Base-by-base conservation (phyloP, 2,888 invertebrate genomes). In the Macaria liturata region DNA sequence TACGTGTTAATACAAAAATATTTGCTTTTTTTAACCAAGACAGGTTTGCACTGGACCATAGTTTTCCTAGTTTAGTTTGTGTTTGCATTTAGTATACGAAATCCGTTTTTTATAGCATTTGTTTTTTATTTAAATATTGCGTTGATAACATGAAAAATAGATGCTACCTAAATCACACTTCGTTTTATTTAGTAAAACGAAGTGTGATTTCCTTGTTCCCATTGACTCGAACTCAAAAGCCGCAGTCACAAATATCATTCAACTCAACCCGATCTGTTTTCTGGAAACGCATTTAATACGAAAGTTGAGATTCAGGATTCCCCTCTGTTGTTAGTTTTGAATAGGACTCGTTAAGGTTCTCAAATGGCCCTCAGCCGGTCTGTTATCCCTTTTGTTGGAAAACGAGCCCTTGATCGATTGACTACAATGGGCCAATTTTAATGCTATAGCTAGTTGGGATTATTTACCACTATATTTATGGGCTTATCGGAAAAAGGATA, bases 361-460 rank as follows among this genome's bases (percentile, higher is more conserved):
- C 76, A 81, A 87, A 86, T 80, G 83, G 84, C 81, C 80, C 73
- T 78, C 78, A 67, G 71, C 70, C 64, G 75, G 76, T 78, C 75
- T 72, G 74, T 72, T 76, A 81, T 78, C 76, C 79, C 86, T 80
- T 84, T 89, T 88, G 88, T 89, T 84, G 78, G 78, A 71, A 82
- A 85, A 85, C 84, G 84, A 85, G 80, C 79, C 77, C 79, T 81
- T 83, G 87, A 88, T 88, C 86, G 87, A 85, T 83, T 73, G 66
- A 76, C 75, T 78, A 88, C 87, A 88, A 88, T 88, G 69, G 81
- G 65, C 82, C 83, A 84, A 87, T 87, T 86, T 83, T 83, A 83
- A 84, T 84, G 78, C 78, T 83, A 83, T 84, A 83, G 78, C 78
- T 76, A 78, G 81, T 76, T 78, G 68, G 55, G 76, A 70, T 76